Evolutionary conservation across 2,797 vertebrate species (phyloP).

Genomic region (Calcarius lapponicus): DNA sequence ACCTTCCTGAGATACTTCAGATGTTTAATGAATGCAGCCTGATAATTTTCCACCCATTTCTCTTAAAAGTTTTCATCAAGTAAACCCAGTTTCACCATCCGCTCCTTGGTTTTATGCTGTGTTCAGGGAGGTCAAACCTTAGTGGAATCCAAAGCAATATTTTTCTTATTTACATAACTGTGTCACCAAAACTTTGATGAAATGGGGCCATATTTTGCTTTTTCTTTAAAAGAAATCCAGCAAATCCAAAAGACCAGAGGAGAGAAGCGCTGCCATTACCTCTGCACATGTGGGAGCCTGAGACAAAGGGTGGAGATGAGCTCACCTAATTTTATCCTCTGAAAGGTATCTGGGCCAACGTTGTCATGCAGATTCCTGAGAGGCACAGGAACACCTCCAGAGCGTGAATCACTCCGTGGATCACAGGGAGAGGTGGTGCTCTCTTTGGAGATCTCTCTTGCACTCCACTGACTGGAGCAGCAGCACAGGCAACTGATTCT

Average conservation of each 20-base stretch:
- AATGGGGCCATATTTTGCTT: not conserved
- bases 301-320: not conserved
- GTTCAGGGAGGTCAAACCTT: not conserved
- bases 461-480: not conserved
- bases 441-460: not conserved
- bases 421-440: not conserved
- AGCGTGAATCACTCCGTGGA: not conserved
- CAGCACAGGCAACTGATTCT: not conserved
- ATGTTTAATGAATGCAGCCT: not conserved
- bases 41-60: not conserved
- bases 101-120: not conserved
- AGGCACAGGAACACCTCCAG: conserved; percentile 10
- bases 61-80: not conserved
- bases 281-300: not conserved
- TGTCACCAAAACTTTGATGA: not conserved
- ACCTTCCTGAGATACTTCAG: not conserved
- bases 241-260: not conserved
- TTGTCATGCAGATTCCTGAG: not conserved
- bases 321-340: not conserved
- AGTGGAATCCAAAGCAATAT: not conserved
- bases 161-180: not conserved
- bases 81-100: not conserved
- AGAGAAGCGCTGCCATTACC: not conserved
- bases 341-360: not conserved
- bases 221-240: not conserved